Evolutionary conservation across 1,140 invertebrate species (phyloP), one percentile per base, ranked within the genome.

Genomic region (Drosophila varians): DNA sequence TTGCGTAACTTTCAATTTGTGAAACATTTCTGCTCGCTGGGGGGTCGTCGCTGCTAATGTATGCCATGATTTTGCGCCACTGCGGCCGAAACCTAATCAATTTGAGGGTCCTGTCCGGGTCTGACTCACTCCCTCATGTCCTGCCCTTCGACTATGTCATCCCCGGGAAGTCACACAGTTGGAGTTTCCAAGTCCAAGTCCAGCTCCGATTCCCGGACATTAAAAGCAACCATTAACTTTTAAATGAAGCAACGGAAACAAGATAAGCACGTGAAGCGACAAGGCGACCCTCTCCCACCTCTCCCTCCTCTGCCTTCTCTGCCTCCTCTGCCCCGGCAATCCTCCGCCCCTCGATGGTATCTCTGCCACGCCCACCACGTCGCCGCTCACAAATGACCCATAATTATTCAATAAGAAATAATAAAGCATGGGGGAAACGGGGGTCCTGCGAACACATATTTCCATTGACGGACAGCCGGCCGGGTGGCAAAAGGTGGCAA

Each of bases 331-430:
- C 8, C 19, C 45, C 5, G 11, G 11, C 4, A n/a, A 14, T 1
- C 6, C 23, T 4, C 11, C 14, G 12, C 6, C 19, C 23, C 48
- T 14, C 40, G 58, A 78, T 66, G 52, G 53, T 77, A 77, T 78
- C 61, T 48, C 74, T 52, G 69, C 31, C 74, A 77, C 64, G 77
- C 72, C 80, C 80, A 60, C 73, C 64, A 69, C 72, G 74, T 72
- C 79, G 25, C 43, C 75, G 58, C 75, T 53, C 61, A 66, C 74
- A 87, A 87, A 87, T 87, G 82, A 87, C 77, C 82, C 77, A 87
- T 87, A 87, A 87, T 87, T 87, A 87, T 87, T 87, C 82, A 87
- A 87, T 87, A 87, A 87, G 82, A 87, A 87, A 87, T 87, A 87
- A 87, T 87, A 87, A 87, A 87, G 82, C 60, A 70, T 40, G 55